Evolutionary conservation across 2,888 invertebrate genomes (phyloP).

Genomic region (Blastobasis adustella): DNA sequence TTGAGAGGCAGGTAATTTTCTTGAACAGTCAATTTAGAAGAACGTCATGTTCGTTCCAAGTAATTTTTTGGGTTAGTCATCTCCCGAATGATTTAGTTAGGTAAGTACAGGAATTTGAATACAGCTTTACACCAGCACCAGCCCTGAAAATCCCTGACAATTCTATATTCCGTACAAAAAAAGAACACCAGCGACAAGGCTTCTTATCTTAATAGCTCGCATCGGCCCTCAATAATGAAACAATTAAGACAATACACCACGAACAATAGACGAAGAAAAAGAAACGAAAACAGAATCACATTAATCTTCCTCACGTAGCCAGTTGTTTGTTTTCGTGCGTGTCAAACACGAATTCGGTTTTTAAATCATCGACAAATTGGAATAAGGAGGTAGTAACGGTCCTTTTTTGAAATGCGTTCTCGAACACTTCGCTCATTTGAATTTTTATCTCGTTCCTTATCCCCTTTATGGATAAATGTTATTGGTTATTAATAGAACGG

Average conservation of each 20-base stretch:
- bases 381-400: constrained; percentile 19
- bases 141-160: constrained; percentile 18
- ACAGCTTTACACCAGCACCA: neutral
- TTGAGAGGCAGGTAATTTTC: neutral
- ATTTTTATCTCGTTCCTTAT: neutral
- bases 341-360: constrained; percentile 51
- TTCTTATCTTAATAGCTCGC: constrained; percentile 45
- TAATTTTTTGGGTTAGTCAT: too few relatives aligned
- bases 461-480: constrained; percentile 17
- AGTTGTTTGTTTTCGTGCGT: constrained; percentile 48
- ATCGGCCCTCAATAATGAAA: constrained; percentile 45
- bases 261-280: constrained; percentile 25
- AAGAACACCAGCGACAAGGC: constrained; percentile 26
- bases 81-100: neutral
- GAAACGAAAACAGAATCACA: constrained; percentile 23
- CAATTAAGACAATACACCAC: constrained; percentile 50
- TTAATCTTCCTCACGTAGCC: constrained; percentile 55
- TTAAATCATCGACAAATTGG: constrained; percentile 30
- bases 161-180: constrained; percentile 23
- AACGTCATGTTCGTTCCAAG: too few relatives aligned
- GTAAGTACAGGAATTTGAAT: neutral
- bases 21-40: too few relatives aligned
- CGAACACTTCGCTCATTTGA: neutral
- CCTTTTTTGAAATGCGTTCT: constrained; percentile 5
- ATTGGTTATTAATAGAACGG: constrained; percentile 21